Conservation (phyloP, 2,113 vertebrate species). For the Muntiacus muntjak region DNA sequence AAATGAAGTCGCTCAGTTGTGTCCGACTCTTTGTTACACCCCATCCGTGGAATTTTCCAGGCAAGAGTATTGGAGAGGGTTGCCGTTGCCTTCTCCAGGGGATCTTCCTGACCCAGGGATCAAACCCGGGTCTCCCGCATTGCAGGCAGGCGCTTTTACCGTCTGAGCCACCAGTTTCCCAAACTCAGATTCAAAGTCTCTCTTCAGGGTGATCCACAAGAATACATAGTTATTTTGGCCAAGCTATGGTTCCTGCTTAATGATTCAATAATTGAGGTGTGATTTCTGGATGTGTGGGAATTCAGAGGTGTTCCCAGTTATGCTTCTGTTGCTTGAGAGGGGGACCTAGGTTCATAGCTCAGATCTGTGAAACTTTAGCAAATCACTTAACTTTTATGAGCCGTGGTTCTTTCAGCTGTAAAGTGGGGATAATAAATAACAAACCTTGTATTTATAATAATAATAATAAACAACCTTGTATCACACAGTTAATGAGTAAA, state of each 20-base stretch:
- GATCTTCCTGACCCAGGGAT: background rate
- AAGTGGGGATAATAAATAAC: background rate
- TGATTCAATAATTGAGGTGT: background rate
- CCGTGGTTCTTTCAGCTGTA: background rate
- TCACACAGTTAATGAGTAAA: background rate
- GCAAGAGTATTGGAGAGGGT: background rate
- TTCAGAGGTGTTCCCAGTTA: background rate
- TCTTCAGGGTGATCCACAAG: background rate
- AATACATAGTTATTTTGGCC: background rate
- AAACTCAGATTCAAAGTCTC: background rate
- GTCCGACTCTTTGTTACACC: background rate
- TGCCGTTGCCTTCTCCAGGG: background rate
- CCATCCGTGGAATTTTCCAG: background rate
- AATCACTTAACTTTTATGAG: background rate
- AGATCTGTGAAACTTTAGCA: background rate
- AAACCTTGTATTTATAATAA: background rate
- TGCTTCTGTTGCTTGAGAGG: background rate
- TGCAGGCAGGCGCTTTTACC: background rate
- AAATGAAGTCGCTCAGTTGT: background rate
- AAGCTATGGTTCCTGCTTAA: background rate
- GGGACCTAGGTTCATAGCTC: background rate
- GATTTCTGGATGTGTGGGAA: background rate
- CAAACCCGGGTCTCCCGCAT: fast-evolving
- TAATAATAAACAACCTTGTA: background rate
- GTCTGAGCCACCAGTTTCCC: background rate